A percentile compares a stretch with the other conserved stretches of the same genome.
Conservation (phyloP, 2,888 invertebrate species). For the Acronicta psi region DNA sequence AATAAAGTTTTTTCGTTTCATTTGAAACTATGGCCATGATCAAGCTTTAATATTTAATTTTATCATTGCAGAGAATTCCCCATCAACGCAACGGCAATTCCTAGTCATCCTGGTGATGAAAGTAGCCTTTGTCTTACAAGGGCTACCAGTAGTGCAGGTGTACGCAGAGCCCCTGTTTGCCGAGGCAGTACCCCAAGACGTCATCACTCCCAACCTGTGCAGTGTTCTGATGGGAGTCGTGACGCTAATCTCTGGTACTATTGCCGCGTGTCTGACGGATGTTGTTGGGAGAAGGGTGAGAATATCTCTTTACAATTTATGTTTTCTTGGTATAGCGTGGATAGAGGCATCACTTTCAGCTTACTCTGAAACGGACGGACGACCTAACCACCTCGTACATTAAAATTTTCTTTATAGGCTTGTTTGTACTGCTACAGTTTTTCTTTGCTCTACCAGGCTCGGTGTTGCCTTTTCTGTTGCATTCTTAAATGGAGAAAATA, state of each 20-base stretch:
- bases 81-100: slow-evolving; percentile 69
- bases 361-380: too few species aligned
- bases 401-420: too few species aligned
- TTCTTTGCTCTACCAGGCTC: too few species aligned
- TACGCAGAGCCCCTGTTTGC: slow-evolving; percentile 75
- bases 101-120: slow-evolving; percentile 61
- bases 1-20: too few species aligned
- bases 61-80: slow-evolving; percentile 68
- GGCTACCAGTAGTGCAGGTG: slow-evolving; percentile 72
- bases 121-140: slow-evolving; percentile 72
- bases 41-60: too few species aligned
- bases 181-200: slow-evolving; percentile 69
- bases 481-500: too few species aligned
- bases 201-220: slow-evolving; percentile 51
- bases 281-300: slow-evolving; percentile 60
- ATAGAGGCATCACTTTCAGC: too few species aligned
- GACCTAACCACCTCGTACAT: too few species aligned
- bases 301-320: not conserved
- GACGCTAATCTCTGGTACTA: slow-evolving; percentile 47
- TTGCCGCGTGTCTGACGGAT: slow-evolving; percentile 57
- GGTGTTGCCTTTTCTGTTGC: too few species aligned
- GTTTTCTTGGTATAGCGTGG: not conserved
- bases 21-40: too few species aligned
- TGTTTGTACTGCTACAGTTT: too few species aligned
- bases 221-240: slow-evolving; percentile 57